These are phyloP conservation scores for Cybosia mesomella DNA, from an alignment of 2,888 invertebrate species.

Conservation along the genomic window DNA sequence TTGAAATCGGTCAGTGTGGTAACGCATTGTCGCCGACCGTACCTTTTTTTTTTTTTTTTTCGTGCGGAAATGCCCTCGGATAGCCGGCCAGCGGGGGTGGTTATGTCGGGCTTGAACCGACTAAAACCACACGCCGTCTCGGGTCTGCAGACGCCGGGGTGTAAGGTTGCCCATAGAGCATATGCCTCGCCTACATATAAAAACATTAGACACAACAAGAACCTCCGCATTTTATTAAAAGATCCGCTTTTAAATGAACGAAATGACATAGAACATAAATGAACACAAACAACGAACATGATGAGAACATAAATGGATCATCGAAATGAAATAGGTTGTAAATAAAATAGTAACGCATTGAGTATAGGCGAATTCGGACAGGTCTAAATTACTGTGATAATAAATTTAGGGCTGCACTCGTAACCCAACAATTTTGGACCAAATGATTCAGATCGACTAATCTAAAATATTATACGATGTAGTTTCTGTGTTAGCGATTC, in stretches of 20 bases:
- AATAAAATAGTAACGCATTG: not conserved
- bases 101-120: too few relatives aligned
- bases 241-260: not conserved
- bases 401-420: slow-evolving; percentile 19
- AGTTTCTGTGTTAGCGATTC: not conserved
- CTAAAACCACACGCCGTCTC: too few relatives aligned
- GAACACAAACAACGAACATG: too few relatives aligned
- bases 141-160: too few relatives aligned
- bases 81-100: too few relatives aligned
- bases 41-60: too few relatives aligned
- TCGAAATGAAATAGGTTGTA: not conserved
- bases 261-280: not conserved
- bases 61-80: too few relatives aligned
- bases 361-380: not conserved
- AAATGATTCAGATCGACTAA: slow-evolving; percentile 5
- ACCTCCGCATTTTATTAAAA: not conserved
- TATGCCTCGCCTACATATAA: too few relatives aligned
- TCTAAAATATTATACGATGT: not conserved
- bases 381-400: slow-evolving; percentile 18
- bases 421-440: slow-evolving; percentile 17
- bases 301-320: not conserved
- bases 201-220: not conserved
- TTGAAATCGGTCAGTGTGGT: not conserved
- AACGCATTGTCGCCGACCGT: too few relatives aligned
- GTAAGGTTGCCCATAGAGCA: too few relatives aligned